Evolutionary conservation across 2,888 invertebrate genomes (phyloP).

Genomic region (Bugula neritina): DNA sequence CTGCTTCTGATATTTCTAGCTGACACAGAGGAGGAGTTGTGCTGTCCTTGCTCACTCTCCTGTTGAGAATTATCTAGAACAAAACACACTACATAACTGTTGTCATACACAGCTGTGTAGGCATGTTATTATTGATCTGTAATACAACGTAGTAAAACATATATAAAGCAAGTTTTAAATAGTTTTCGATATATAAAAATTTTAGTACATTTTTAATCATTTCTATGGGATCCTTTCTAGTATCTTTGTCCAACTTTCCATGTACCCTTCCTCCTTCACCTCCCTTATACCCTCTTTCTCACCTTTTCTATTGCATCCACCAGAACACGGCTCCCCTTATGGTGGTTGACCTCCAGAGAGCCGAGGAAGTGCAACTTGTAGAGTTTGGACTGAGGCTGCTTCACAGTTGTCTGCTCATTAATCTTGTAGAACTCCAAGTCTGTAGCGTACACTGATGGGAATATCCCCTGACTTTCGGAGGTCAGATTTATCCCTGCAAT

Average conservation of each 20-base stretch:
- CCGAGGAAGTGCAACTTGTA: constrained; percentile 78
- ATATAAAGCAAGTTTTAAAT: too few relatives aligned
- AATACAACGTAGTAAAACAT: too few relatives aligned
- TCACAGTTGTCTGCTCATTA: constrained; percentile 56
- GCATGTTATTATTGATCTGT: too few relatives aligned
- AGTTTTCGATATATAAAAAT: too few relatives aligned
- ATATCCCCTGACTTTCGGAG: constrained; percentile 86
- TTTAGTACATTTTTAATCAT: too few relatives aligned
- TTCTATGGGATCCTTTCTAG: too few relatives aligned
- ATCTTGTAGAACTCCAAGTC: constrained; percentile 95
- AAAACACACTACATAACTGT: too few relatives aligned
- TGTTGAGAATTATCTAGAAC: constrained; percentile 41
- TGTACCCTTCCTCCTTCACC: too few relatives aligned
- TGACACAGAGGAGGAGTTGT: constrained; percentile 70
- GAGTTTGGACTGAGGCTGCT: constrained; percentile 32
- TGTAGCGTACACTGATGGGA: constrained; percentile 93
- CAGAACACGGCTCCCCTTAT: constrained; percentile 91
- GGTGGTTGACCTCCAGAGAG: constrained; percentile 88
- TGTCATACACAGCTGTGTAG: too few relatives aligned
- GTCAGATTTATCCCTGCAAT: constrained; percentile 79
- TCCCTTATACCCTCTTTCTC: too few relatives aligned
- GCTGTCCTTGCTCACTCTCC: constrained; percentile 39
- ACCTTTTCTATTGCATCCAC: constrained; percentile 55
- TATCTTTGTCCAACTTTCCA: too few relatives aligned
- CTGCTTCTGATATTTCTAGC: constrained; percentile 89